Percentiles rank a stretch among this genome's conserved stretches.
phyloP scores from a whole-genome alignment of 2,113 vertebrate genomes.

The Coturnix japonica region DNA sequence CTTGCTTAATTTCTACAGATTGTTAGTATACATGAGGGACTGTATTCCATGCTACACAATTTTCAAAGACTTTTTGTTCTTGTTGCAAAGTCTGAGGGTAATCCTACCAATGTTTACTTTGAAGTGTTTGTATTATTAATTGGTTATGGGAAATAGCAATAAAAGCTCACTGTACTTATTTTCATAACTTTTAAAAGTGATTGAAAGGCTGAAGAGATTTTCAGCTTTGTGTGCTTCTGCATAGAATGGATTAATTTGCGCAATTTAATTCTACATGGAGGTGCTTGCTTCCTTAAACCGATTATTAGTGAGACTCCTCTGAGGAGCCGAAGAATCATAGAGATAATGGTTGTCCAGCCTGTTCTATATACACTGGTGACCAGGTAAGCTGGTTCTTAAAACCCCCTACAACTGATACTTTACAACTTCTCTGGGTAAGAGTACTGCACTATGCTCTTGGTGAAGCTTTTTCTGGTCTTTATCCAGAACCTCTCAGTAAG shows the following conservation, averaged over 20 bases:
- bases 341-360: neutral
- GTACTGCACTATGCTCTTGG: neutral
- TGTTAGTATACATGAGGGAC: neutral
- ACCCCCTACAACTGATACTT: rapidly evolving
- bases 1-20: neutral
- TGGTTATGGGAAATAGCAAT: neutral
- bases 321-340: neutral
- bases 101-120: neutral
- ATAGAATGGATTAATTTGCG: neutral
- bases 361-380: neutral
- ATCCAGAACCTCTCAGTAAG: neutral
- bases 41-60: neutral
- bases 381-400: neutral
- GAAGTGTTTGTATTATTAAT: neutral
- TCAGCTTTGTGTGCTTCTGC: neutral
- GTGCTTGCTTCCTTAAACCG: neutral
- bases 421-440: neutral
- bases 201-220: neutral
- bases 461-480: neutral
- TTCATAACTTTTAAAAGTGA: neutral
- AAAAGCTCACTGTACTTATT: neutral
- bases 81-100: neutral
- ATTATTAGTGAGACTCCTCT: neutral
- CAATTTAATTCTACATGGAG: neutral
- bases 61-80: neutral